Conservation (phyloP, 2,113 vertebrate species). For the Thunnus maccoyii region DNA sequence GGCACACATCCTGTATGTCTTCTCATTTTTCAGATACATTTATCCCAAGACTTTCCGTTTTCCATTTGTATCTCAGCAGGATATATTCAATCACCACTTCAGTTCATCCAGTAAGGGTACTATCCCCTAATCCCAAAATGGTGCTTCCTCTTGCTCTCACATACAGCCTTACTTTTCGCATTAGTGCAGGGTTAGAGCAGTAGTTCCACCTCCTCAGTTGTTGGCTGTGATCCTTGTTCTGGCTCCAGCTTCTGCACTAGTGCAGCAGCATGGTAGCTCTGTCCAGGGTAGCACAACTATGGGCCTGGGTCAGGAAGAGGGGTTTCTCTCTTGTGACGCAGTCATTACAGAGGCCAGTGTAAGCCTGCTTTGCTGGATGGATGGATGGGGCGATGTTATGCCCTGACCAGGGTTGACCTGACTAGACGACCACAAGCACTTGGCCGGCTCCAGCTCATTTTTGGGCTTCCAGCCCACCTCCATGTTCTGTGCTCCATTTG, state of each 20-base stretch:
- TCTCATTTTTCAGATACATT: constrained; percentile 1
- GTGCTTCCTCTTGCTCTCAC: constrained; percentile 37
- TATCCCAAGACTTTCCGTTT: constrained; percentile 9
- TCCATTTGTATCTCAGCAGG: constrained; percentile 27
- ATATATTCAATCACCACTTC: constrained; percentile 36
- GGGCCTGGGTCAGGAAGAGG: constrained; percentile 49
- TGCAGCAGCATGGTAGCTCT: constrained; percentile 31
- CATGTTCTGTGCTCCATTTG: constrained; percentile 79
- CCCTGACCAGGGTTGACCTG: constrained; percentile 73
- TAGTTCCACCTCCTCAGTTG: constrained; percentile 50
- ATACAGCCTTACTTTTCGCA: constrained; percentile 50
- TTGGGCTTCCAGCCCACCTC: constrained; percentile 73
- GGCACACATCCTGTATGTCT: neutral
- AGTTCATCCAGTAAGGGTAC: constrained; percentile 33
- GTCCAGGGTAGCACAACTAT: constrained; percentile 42
- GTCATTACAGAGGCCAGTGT: constrained; percentile 50
- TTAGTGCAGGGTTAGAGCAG: constrained; percentile 43
- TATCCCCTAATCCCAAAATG: constrained; percentile 35
- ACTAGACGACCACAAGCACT: constrained; percentile 83
- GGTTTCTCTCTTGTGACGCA: constrained; percentile 58
- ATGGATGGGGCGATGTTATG: constrained; percentile 65
- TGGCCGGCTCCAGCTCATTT: constrained; percentile 70
- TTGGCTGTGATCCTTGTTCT: constrained; percentile 59
- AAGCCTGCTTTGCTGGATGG: constrained; percentile 50
- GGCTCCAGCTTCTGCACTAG: constrained; percentile 52